Base-by-base conservation (phyloP, 2,888 invertebrate genomes). In the Cyaniris semiargus region DNA sequence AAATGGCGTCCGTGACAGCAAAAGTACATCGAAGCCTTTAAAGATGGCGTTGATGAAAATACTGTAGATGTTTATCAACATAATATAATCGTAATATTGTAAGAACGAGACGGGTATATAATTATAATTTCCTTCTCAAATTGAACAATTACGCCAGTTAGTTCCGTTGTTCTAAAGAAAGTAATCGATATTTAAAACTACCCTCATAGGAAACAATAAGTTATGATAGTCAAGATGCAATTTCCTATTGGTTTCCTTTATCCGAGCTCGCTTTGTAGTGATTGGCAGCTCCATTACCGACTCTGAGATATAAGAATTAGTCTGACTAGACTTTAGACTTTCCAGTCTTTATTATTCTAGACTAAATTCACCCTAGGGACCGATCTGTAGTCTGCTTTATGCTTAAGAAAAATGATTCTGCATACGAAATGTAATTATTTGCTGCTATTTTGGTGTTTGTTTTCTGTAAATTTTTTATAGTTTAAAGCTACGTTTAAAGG, bases 221-320 rank as follows among this genome's bases (percentile, higher is more conserved):
- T 76, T 72, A 77, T 79, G 72, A 77, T 70, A 77, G 75, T 79
- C 77, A 79, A 78, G 86, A 85, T 87, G 86, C 85, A 89, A 84
- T 86, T 87, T 82, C 84, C 83, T 85, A 86, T 84, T 88, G 88
- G 88, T 88, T 87, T 83, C 80, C 82, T 83, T 83, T 83, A 81
- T 83, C 82, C 81, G 81, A 80, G 80, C 84, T 83, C 86, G 83
- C 89, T 89, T 91, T 92, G 90, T 90, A 87, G 81, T 88, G 93
- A 93, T 93, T 93, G 93, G 91, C 93, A 93, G 90, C 90, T 93
- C 92, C 92, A 93, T 93, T 93, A 93, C 92, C 89, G 89, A 83
- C 82, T 85, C 86, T 87, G 89, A 87, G 86, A 86, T 86, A 89
- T 89, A 92, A 92, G 90, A 93, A 91, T 91, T 91, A 88, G 90